These are phyloP conservation scores for Apamea anceps DNA, from an alignment of 2,888 invertebrate species.

Conservation along the genomic window DNA sequence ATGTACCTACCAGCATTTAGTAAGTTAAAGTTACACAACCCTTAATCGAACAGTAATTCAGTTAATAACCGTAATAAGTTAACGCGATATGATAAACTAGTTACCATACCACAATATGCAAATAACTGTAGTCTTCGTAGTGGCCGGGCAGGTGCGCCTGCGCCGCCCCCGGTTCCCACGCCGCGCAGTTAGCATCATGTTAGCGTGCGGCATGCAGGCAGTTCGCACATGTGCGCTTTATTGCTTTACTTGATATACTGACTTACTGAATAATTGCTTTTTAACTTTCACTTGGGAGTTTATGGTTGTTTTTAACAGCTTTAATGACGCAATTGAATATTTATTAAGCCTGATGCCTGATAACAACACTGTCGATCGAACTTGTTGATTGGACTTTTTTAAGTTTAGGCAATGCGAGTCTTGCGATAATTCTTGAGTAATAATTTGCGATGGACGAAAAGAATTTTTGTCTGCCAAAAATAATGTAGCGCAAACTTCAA, in stretches of 20 bases:
- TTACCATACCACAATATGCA: slow-evolving; percentile 27
- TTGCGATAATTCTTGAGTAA: neutral
- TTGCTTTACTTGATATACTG: slow-evolving; percentile 12
- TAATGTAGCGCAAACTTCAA: neutral
- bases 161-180: slow-evolving; percentile 59
- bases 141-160: slow-evolving; percentile 48
- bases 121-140: slow-evolving; percentile 32
- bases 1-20: neutral
- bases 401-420: neutral
- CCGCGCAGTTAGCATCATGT: slow-evolving; percentile 13
- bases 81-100: neutral
- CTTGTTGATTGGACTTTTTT: too few relatives aligned
- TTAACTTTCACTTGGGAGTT: slow-evolving; percentile 33
- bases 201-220: slow-evolving; percentile 25
- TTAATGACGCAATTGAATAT: neutral
- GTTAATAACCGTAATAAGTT: neutral
- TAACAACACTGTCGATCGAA: neutral
- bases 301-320: neutral
- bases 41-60: neutral
- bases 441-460: neutral
- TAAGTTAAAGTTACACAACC: neutral
- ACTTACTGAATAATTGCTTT: slow-evolving; percentile 19
- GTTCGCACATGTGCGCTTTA: slow-evolving; percentile 50
- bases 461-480: neutral
- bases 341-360: neutral